Conservation (phyloP, 2,113 vertebrate genomes). For the Melospiza melodia region DNA sequence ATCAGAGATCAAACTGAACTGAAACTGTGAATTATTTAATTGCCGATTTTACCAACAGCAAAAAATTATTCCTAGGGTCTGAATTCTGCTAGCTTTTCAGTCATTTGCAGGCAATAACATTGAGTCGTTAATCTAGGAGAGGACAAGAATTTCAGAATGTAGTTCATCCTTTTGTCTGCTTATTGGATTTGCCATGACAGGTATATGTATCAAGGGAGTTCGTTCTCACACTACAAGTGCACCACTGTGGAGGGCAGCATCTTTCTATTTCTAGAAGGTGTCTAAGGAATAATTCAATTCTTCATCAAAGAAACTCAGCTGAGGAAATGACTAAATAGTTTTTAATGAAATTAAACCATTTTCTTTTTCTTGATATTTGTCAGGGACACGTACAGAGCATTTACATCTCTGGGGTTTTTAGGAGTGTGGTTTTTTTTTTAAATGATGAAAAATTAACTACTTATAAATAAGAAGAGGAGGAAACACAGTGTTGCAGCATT, state of each 20-base stretch:
- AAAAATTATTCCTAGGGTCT: neutral
- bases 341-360: neutral
- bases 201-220: neutral
- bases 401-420: neutral
- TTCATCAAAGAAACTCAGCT: neutral
- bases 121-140: neutral
- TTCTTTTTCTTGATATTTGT: neutral
- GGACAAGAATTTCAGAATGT: neutral
- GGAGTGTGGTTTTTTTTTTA: neutral
- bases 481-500: neutral
- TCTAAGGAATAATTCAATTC: neutral
- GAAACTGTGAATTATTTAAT: constrained; percentile 2
- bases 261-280: constrained; percentile 33
- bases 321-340: neutral
- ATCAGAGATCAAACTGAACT: constrained; percentile 5
- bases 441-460: neutral
- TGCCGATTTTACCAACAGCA: neutral
- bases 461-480: neutral
- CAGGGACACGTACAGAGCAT: neutral
- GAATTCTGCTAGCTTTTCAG: constrained; percentile 1
- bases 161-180: neutral
- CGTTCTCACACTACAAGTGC: neutral
- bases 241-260: neutral
- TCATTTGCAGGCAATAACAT: neutral
- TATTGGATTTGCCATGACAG: neutral